Evolutionary conservation across 2,113 vertebrate genomes (phyloP).

Genomic region (Naja naja): DNA sequence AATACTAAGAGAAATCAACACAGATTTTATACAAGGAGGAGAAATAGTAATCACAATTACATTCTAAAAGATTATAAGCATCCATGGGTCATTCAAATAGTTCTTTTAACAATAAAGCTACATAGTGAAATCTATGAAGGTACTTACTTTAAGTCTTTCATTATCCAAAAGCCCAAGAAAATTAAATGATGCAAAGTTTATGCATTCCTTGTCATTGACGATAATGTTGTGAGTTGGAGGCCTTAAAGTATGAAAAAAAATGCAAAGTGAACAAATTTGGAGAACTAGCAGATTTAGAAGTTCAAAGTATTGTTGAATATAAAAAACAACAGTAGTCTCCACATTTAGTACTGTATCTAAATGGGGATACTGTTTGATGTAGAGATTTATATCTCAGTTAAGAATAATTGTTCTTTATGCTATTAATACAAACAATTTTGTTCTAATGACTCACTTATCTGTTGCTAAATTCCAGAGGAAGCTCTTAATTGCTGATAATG

Average conservation of each 20-base stretch:
- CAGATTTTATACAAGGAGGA: not conserved
- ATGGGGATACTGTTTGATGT: not conserved
- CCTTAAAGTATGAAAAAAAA: constrained; percentile 68
- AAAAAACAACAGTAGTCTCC: not conserved
- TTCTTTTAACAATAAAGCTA: not conserved
- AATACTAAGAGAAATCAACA: not conserved
- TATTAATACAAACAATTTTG: not conserved
- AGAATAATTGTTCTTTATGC: not conserved
- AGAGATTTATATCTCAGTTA: not conserved
- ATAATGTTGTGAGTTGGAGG: constrained; percentile 88
- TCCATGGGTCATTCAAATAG: not conserved
- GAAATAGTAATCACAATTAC: not conserved
- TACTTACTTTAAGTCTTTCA: constrained; percentile 88
- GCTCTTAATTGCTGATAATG: not conserved
- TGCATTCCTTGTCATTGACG: constrained; percentile 90
- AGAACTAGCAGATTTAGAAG: not conserved
- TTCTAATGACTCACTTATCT: not conserved
- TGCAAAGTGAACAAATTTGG: not conserved
- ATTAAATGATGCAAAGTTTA: constrained; percentile 96
- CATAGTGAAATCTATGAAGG: not conserved
- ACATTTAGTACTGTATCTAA: not conserved
- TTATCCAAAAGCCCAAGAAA: constrained; percentile 92
- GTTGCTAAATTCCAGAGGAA: not conserved
- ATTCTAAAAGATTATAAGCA: not conserved
- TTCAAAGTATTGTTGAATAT: not conserved